Evolutionary conservation across 2,113 vertebrate genomes (phyloP).

Genomic region (Cricetomys ansorgei): DNA sequence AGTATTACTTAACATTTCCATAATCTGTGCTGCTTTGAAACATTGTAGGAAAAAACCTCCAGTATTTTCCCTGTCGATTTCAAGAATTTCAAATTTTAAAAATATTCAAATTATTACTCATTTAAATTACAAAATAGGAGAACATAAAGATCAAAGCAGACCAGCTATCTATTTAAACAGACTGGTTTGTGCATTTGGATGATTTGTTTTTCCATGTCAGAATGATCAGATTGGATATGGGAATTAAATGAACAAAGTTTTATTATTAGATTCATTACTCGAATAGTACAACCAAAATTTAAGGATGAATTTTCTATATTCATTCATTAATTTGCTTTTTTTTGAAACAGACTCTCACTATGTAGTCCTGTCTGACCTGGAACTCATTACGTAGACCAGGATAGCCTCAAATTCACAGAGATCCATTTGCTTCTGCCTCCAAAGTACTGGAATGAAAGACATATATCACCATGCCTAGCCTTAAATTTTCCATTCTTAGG

Average conservation of each 20-base stretch:
- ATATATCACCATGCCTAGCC: not conserved
- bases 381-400: not conserved
- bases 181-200: not conserved
- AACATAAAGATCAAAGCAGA: slow-evolving; percentile 14
- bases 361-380: not conserved
- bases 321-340: not conserved
- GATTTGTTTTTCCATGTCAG: not conserved
- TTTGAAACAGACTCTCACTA: not conserved
- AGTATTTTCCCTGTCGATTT: slow-evolving; percentile 19
- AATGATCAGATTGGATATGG: not conserved
- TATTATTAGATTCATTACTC: slow-evolving; percentile 9
- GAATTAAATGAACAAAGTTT: slow-evolving; percentile 10
- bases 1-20: slow-evolving; percentile 5
- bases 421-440: not conserved
- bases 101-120: slow-evolving; percentile 35
- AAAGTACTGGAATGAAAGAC: not conserved
- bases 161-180: not conserved
- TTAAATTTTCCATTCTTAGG: not conserved
- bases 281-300: not conserved
- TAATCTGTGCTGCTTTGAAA: slow-evolving; percentile 7
- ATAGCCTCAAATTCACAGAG: not conserved
- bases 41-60: not conserved
- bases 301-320: not conserved
- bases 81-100: slow-evolving; percentile 33
- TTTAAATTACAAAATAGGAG: slow-evolving; percentile 46